Base-by-base conservation (phyloP, 1,140 invertebrate genomes). In the Apis florea region DNA sequence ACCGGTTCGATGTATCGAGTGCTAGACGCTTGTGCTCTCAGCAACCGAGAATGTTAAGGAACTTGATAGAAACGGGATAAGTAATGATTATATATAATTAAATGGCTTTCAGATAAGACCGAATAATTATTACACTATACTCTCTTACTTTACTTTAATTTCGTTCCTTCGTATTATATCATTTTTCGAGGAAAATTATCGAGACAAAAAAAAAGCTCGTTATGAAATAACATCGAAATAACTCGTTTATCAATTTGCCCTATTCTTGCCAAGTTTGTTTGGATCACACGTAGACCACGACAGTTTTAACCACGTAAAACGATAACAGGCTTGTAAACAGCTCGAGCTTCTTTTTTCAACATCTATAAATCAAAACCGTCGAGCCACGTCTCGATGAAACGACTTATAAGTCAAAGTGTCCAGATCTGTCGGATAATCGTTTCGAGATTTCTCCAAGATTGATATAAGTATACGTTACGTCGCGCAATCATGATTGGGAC, bases 281-380 rank as follows among this genome's bases (percentile, higher is more conserved):
- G 21, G 19, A 40, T 67, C n/a, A 67, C 21, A 47, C 19, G 2
- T 15, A 2, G 26, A 49, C 68, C 13, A n/a, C n/a, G 64, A 67
- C 49, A 40, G 21, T 49, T 70, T 70, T 54, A 70, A 54, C 47
- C 49, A 26, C 17, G 49, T 17, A 54, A 70, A 54, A 68, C 24
- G 51, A 31, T 70, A 53, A 70, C 51, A 70, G 11, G 9, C 69
- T 31, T 24, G 69, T 54, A 70, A 70, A 70, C 49, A 70, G 17
- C 51, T 70, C n/a, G 2, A 31, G 69, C 69, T 31, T 19, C 24
- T 70, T 26, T 70, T n/a, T 54, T 54, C 69, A 70, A 31, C 24
- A 51, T 54, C 69, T 21, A 70, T 31, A 70, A 21, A 54, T 51
- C 69, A 54, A 54, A 53, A 53, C 51, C 19, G 26, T 21, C 24